These are phyloP conservation scores for Sinhomidia bicolor DNA, from an alignment of 2,888 invertebrate species.

Conservation along the genomic window DNA sequence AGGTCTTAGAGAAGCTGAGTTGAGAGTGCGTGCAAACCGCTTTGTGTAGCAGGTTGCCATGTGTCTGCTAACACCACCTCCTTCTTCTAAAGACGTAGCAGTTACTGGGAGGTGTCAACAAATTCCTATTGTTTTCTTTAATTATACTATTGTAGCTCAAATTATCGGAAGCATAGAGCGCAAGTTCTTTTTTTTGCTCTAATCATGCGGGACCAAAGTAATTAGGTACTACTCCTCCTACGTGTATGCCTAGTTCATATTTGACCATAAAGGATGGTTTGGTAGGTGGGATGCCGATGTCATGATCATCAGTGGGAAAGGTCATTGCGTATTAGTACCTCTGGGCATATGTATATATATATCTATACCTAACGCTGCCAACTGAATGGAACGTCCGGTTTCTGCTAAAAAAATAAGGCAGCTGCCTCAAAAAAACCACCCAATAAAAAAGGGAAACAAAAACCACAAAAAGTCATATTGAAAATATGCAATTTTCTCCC, in stretches of 20 bases:
- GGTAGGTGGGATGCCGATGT: background rate
- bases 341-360: no score
- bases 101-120: slow-evolving; percentile 8
- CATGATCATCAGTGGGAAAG: slow-evolving; percentile 1
- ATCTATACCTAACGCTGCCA: background rate
- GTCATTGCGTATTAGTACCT: background rate
- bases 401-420: background rate
- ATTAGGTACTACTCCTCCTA: background rate
- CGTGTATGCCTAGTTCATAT: no score
- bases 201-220: background rate
- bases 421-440: background rate
- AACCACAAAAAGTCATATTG: slow-evolving; percentile 14
- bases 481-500: background rate
- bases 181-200: background rate
- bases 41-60: background rate
- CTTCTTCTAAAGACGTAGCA: background rate
- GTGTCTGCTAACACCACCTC: background rate
- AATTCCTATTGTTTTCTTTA: background rate
- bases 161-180: slow-evolving; percentile 5
- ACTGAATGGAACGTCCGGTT: slow-evolving; percentile 5
- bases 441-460: background rate
- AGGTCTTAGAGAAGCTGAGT: background rate
- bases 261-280: background rate
- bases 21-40: background rate
- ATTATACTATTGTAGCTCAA: background rate